Percentiles rank a stretch among this genome's conserved stretches.
phyloP scores from a whole-genome alignment of 2,888 invertebrate species.

The Uropetala carovei region DNA sequence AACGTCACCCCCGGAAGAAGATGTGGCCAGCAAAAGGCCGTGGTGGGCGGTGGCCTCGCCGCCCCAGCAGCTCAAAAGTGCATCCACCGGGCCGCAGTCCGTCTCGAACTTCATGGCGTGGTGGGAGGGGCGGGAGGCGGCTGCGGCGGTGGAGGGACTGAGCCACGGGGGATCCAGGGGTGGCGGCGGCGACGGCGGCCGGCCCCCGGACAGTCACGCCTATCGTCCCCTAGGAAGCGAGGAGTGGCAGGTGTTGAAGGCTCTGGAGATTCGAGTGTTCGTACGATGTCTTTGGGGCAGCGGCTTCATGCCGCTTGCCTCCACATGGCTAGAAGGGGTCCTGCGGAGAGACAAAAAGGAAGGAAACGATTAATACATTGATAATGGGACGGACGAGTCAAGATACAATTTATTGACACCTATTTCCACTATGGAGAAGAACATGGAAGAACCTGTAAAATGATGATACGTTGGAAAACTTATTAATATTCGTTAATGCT shows the following conservation, averaged over 20 bases:
- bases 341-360: not conserved
- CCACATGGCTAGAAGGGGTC: conserved; percentile 24
- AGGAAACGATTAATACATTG: not conserved
- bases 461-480: not conserved
- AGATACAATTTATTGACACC: not conserved
- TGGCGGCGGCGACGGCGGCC: conserved; percentile 54
- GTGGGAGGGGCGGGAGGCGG: conserved; percentile 36
- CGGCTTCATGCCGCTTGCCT: conserved; percentile 59
- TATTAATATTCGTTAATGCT: not conserved
- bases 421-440: not conserved
- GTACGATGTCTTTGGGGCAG: not conserved
- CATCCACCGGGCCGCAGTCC: conserved; percentile 61
- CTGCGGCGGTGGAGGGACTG: conserved; percentile 58
- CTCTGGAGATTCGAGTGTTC: not conserved
- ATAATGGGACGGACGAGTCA: not conserved
- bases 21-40: conserved; percentile 49
- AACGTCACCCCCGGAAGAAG: conserved; percentile 27
- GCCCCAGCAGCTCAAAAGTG: conserved; percentile 65
- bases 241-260: not conserved
- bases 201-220: conserved; percentile 52
- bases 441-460: not conserved
- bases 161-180: conserved; percentile 66
- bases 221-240: conserved; percentile 18
- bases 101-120: conserved; percentile 65
- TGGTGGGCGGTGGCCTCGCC: conserved; percentile 56